Evolutionary conservation across 2,113 vertebrate genomes (phyloP), one percentile per base, ranked within the genome.

Genomic region (Hepsetus odoe): DNA sequence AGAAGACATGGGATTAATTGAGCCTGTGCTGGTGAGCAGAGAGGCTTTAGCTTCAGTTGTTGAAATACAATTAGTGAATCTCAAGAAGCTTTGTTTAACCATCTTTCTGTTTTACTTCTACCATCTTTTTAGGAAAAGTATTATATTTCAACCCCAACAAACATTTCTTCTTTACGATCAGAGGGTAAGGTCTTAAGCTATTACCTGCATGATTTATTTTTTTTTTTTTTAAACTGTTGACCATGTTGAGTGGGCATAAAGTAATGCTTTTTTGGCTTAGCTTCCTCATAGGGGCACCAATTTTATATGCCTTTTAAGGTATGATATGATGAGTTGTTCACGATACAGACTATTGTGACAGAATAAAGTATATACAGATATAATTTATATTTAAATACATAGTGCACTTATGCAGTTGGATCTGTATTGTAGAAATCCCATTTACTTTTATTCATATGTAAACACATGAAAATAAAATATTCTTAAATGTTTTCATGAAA

Each of bases 121-220:
- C 18, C 2, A 20, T 49, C 16, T 71, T 65, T 66, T 56, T 68
- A 72, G 30, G 38, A 5, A 11, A 51, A 68, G 68, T 28, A 35
- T 62, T 53, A 55, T 72, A 16, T 9, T 59, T 20, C 38, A 68
- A 62, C 26, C 33, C 26, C 62, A 46, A 44, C 13, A 38, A 66
- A 66, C 30, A n/a, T 32, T 76, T 32, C 44, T 42, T 10, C 35
- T 22, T n/a, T 79, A 20, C 22, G 22, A 22, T 33, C 74, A 73
- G 55, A 62, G 26, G 62, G 82, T 83, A 64, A 73, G 82, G 35
- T 13, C 6, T 69, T 22, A 69, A 42, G 24, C 30, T 40, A 53
- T 18, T 32, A 26, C n/a, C n/a, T n/a, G 46, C 28, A 5, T 35
- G 40, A 14, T 24, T 28, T 51, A 16, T 64, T 30, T 71, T 46